These are phyloP conservation scores for Salvator merianae DNA, from an alignment of 2,113 vertebrate genomes.

Conservation along the genomic window DNA sequence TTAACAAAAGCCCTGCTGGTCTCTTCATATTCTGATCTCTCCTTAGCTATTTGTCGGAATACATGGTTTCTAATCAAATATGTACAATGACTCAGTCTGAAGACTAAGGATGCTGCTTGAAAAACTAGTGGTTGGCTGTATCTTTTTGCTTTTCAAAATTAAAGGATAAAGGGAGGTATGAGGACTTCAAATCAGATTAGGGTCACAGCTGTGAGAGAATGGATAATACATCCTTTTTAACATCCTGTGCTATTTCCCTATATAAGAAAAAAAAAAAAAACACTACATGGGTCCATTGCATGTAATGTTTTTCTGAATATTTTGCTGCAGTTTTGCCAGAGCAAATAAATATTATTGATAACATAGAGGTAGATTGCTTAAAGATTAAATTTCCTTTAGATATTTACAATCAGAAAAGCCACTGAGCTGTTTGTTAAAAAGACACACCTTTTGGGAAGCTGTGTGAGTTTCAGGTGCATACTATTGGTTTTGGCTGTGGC, in stretches of 20 bases:
- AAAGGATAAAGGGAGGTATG: neutral
- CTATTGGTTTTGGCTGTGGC: constrained; percentile 35
- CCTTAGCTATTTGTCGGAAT: neutral
- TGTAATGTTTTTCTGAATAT: neutral
- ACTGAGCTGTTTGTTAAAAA: constrained; percentile 10
- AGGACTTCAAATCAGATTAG: neutral
- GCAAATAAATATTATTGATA: neutral
- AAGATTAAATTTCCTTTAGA: constrained; percentile 32
- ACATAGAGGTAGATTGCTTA: constrained; percentile 19
- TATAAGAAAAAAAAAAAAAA: neutral
- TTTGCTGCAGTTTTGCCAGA: neutral
- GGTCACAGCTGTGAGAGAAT: neutral
- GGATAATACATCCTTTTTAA: neutral
- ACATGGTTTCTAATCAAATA: neutral
- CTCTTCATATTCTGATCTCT: neutral
- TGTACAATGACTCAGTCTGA: neutral
- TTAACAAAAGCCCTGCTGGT: neutral
- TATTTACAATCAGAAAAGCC: constrained; percentile 13
- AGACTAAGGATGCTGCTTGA: neutral
- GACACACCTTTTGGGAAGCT: constrained; percentile 3
- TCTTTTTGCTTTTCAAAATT: neutral
- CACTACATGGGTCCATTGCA: neutral
- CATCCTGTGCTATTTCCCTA: neutral
- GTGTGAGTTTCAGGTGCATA: neutral
- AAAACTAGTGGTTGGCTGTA: too few relatives aligned